A percentile compares a stretch with the other conserved stretches of the same genome.
phyloP scores from a whole-genome alignment of 2,888 invertebrate species.

The Monoplex corrugatus region DNA sequence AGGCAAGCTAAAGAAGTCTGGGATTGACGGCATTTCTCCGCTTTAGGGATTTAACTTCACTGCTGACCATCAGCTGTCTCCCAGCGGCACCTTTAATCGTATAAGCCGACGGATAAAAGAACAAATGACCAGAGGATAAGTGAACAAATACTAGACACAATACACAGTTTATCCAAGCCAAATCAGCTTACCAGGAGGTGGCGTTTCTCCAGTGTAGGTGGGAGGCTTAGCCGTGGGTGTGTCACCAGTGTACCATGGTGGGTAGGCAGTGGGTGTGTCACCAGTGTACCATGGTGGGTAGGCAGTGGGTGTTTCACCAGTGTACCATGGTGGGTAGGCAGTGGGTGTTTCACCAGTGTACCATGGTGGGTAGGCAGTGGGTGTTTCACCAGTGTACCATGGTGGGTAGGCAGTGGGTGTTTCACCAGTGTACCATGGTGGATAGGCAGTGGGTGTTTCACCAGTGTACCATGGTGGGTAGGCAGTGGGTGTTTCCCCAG shows the following conservation, averaged over 20 bases:
- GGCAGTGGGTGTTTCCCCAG: slow-evolving; percentile 39
- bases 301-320: slow-evolving; percentile 27
- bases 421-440: slow-evolving; percentile 41
- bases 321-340: slow-evolving; percentile 44
- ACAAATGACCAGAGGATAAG: too few species aligned
- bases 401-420: slow-evolving; percentile 42
- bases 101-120: too few species aligned
- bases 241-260: slow-evolving; percentile 32
- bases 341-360: slow-evolving; percentile 37
- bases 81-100: too few species aligned
- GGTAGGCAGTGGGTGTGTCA: slow-evolving; percentile 19
- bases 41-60: too few species aligned
- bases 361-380: slow-evolving; percentile 22
- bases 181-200: slow-evolving; percentile 16
- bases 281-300: slow-evolving; percentile 19
- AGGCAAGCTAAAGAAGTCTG: too few species aligned
- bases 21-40: too few species aligned
- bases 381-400: slow-evolving; percentile 32
- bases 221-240: slow-evolving; percentile 36
- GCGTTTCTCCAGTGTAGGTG: slow-evolving; percentile 24
- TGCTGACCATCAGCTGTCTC: too few species aligned
- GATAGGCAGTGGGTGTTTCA: slow-evolving; percentile 43
- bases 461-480: slow-evolving; percentile 36
- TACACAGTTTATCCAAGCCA: too few species aligned
- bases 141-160: too few species aligned